Conservation (phyloP, 1,140 invertebrate species). For the Cherax quadricarinatus region DNA sequence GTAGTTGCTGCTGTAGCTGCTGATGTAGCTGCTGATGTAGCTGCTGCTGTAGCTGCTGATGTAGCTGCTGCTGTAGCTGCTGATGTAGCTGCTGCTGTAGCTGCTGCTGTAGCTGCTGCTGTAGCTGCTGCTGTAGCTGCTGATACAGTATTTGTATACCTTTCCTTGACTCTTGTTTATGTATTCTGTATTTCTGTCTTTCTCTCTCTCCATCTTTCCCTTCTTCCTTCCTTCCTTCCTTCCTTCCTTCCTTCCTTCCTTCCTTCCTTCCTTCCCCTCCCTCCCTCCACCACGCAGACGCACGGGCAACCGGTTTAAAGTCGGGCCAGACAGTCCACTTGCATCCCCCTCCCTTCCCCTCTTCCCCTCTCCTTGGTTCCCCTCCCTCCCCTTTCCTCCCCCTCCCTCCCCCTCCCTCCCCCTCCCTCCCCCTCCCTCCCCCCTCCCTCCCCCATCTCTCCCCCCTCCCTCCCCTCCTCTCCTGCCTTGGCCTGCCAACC, state of each 20-base stretch:
- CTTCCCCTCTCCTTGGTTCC: neutral
- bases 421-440: too few relatives aligned
- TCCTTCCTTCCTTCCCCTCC: neutral
- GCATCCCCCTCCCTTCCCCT: neutral
- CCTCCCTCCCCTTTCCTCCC: neutral
- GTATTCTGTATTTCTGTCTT: neutral
- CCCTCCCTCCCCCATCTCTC: neutral
- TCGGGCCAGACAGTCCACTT: conserved; percentile 14
- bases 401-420: neutral
- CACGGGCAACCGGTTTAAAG: neutral
- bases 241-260: neutral
- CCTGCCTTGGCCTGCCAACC: neutral
- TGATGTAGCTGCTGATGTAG: too few relatives aligned
- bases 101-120: too few relatives aligned
- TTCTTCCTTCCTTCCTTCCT: neutral
- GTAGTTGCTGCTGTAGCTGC: too few relatives aligned
- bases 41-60: too few relatives aligned
- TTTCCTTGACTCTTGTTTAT: too few relatives aligned
- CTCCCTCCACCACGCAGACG: neutral
- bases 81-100: too few relatives aligned
- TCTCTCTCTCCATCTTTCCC: neutral
- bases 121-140: too few relatives aligned
- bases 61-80: too few relatives aligned
- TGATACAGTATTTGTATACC: too few relatives aligned
- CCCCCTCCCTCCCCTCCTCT: neutral